phyloP scores from a whole-genome alignment of 2,797 vertebrate genomes.

The Rhynchonycteris naso region DNA sequence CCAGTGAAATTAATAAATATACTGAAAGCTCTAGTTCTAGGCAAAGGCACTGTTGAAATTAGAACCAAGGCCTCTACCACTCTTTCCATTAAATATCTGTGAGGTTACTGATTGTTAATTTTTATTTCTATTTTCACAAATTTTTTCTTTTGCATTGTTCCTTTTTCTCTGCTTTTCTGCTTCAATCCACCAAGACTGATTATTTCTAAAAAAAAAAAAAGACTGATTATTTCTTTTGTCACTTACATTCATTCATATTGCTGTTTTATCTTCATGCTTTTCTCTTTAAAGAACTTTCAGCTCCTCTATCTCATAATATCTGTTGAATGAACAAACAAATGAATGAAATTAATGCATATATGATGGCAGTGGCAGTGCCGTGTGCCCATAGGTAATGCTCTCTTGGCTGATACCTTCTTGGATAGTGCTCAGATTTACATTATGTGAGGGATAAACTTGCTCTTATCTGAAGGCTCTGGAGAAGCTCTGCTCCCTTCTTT shows the following conservation, averaged over 20 bases:
- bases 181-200: neutral
- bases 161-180: neutral
- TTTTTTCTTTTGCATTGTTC: neutral
- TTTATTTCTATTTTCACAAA: neutral
- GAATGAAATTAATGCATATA: neutral
- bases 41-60: neutral
- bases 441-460: neutral
- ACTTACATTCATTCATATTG: neutral
- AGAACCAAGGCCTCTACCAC: neutral
- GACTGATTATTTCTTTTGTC: neutral
- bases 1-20: neutral
- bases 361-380: too few species aligned
- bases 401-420: neutral
- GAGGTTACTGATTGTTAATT: neutral
- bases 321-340: neutral
- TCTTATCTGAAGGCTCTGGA: neutral
- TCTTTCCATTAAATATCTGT: neutral
- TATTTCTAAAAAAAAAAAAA: too few species aligned
- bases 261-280: neutral
- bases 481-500: neutral
- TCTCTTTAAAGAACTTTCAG: neutral
- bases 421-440: neutral
- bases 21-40: neutral
- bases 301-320: neutral
- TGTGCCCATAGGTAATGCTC: neutral